Conservation (phyloP, 2,113 vertebrate genomes). For the Montifringilla adamsi region DNA sequence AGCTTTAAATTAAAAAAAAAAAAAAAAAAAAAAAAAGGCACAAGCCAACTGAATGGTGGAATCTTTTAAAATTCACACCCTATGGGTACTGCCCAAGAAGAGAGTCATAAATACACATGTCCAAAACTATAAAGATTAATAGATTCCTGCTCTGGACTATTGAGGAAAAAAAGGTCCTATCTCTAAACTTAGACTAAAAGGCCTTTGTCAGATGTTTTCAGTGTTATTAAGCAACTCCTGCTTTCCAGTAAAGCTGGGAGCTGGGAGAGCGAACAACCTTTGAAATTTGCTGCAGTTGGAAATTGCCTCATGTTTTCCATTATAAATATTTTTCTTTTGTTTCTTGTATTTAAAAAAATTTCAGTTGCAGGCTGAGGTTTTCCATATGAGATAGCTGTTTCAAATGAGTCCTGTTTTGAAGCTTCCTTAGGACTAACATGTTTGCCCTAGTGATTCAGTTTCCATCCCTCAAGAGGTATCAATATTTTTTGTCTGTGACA, state of each 20-base stretch:
- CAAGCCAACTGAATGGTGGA: background rate
- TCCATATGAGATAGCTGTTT: background rate
- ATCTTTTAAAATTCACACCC: background rate
- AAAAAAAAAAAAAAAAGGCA: background rate
- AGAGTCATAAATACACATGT: background rate
- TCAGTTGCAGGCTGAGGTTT: background rate
- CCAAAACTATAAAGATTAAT: background rate
- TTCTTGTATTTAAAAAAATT: background rate
- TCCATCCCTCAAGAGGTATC: background rate
- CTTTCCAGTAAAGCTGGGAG: conserved; percentile 55
- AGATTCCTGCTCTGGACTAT: background rate
- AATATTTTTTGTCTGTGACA: background rate
- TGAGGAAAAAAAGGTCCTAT: background rate
- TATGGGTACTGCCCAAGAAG: background rate
- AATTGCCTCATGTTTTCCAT: conserved; percentile 41
- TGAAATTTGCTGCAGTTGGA: conserved; percentile 26
- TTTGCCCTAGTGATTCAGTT: background rate
- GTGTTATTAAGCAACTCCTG: conserved; percentile 16
- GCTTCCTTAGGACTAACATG: background rate
- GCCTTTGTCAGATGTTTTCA: conserved; percentile 13
- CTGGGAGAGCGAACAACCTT: background rate
- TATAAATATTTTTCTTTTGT: conserved; percentile 34
- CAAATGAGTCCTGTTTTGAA: background rate
- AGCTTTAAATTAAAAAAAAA: background rate
- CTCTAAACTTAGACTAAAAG: conserved; percentile 9